Base-by-base conservation (phyloP, 2,888 invertebrate species). In the Mactromeris polynyma region DNA sequence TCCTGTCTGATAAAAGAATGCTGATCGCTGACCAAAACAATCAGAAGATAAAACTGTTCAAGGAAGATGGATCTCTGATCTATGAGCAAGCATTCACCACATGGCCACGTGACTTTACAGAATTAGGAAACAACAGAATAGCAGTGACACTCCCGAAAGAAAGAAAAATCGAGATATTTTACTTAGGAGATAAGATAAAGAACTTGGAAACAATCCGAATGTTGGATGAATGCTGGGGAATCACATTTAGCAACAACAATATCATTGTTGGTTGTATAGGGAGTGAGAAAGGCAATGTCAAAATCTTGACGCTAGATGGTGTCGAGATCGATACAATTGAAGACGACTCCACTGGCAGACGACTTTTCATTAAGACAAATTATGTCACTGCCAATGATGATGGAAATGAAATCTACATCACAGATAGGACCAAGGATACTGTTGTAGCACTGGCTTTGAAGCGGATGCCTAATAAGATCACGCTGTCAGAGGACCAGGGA, bases 181-280 rank as follows among this genome's bases (percentile, higher is more conserved):
- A 92, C 54, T 86, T 91, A 7, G 92, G 92, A 11, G 89, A 89
- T 14, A 89, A 90, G 54, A 87, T 92, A 80, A 92, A 91, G 81
- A 91, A 89, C 81, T 51, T 91, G 26, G 92, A 92, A 40, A 91
- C 92, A 9, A 90, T 92, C 21, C 83, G 91, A n/a, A 78, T 92
- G 89, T 42, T 90, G 46, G 92, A 92, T 54, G 92, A 92, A 69
- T 92, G 92, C 54, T 92, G 92, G 92, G 92, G 92, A 14, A 92
- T 92, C 51, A 89, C 91, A 0, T 90, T 69, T 81, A 87, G 83
- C 40, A 89, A 90, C n/a, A 87, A 86, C 31, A 85, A 88, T 21
- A 38, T 92, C 31, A 90, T 92, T 51, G 92, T 92, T 7, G 90
- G 91, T 38, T 91, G 92, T 69, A 92, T 92, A 31, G 46, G 91